phyloP scores from a whole-genome alignment of 2,888 invertebrate genomes.

The Lepidochitona cinerea region DNA sequence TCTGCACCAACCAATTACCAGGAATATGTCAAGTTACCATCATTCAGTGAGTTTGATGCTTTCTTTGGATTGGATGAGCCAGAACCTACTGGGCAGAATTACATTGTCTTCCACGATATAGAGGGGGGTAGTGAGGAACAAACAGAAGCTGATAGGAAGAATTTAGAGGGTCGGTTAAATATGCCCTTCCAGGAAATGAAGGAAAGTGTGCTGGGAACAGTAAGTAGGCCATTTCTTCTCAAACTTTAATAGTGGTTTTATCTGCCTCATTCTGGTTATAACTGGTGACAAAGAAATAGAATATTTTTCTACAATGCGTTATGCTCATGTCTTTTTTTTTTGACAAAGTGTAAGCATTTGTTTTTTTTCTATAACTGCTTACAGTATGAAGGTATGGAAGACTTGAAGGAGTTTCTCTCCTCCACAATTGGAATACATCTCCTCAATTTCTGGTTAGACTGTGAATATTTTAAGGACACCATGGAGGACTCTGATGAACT shows the following conservation, averaged over 20 bases:
- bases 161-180: conserved; percentile 66
- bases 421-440: conserved; percentile 63
- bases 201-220: conserved; percentile 61
- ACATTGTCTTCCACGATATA: conserved; percentile 62
- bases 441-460: conserved; percentile 70
- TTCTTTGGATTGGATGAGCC: conserved; percentile 62
- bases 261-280: no score
- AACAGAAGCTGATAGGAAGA: conserved; percentile 65
- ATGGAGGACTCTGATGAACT: conserved; percentile 67
- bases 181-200: conserved; percentile 69
- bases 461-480: conserved; percentile 69
- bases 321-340: no score
- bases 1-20: conserved; percentile 64
- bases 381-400: conserved; percentile 63
- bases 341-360: no score
- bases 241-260: no score
- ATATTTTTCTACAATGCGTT: no score
- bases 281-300: no score
- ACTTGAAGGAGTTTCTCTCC: conserved; percentile 61
- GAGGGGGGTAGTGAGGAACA: conserved; percentile 62
- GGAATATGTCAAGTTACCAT: conserved; percentile 49
- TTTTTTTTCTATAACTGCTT: no score
- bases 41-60: conserved; percentile 60
- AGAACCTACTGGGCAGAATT: conserved; percentile 52
- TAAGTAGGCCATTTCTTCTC: no score